A percentile compares a stretch with the other conserved stretches of the same genome.
Evolutionary conservation across 1,140 invertebrate species (phyloP).

Genomic region (Trialeurodes vaporariorum): DNA sequence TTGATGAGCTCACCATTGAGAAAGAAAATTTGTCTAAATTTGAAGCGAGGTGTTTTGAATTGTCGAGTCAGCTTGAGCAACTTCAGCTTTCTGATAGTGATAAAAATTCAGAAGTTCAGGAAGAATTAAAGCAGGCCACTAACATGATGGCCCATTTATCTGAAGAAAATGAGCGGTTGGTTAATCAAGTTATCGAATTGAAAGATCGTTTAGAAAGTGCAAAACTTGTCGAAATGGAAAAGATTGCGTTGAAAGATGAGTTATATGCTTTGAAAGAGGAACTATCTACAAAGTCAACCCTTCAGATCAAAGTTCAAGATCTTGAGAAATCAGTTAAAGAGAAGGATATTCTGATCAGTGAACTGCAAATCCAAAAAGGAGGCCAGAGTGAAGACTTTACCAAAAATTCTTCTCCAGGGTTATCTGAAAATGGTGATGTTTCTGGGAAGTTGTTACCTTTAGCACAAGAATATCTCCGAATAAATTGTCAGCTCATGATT

Average conservation of each 20-base stretch:
- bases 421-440: neutral
- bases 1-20: neutral
- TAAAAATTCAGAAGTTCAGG: neutral
- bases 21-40: neutral
- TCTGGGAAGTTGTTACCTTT: neutral
- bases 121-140: neutral
- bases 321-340: neutral
- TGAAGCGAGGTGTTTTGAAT: neutral
- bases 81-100: neutral
- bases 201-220: neutral
- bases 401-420: neutral
- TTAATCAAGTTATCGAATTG: neutral
- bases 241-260: neutral
- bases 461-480: neutral
- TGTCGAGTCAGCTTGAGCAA: neutral
- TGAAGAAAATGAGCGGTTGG: neutral
- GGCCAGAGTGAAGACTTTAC: neutral
- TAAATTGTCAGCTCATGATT: neutral
- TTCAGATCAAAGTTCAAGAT: neutral
- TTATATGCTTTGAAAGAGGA: neutral
- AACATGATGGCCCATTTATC: neutral
- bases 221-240: neutral
- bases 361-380: neutral
- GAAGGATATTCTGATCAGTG: neutral
- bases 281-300: neutral